A percentile compares a stretch with the other conserved stretches of the same genome.
Evolutionary conservation across 92 coral and sea anemone genomes (phyloP).

Genomic region (Metridium senile): DNA sequence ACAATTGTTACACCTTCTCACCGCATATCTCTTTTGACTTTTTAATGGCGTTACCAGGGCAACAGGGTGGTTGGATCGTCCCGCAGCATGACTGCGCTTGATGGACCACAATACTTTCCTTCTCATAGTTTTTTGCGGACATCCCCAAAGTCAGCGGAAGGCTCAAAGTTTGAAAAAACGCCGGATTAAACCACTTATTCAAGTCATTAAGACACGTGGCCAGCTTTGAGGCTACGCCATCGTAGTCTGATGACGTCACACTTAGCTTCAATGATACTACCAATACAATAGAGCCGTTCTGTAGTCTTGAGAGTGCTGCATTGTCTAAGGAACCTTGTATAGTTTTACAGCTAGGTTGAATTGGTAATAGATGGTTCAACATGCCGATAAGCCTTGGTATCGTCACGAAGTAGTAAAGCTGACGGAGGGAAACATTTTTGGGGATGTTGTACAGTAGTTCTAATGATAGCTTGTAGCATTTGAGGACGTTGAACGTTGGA

Average conservation of each 20-base stretch:
- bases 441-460: neutral
- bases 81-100: no score
- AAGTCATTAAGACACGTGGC: neutral
- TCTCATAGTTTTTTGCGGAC: neutral
- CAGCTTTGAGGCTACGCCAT: neutral
- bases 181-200: neutral
- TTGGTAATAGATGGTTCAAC: no score
- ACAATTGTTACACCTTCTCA: neutral
- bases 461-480: neutral
- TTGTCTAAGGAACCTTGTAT: no score
- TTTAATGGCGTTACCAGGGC: no score
- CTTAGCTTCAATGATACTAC: no score
- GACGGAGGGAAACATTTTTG: neutral
- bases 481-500: neutral
- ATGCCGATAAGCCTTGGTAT: neutral
- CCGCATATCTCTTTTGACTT: no score
- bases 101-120: no score
- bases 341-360: neutral
- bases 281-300: no score
- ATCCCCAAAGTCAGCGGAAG: neutral
- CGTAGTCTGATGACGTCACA: neutral
- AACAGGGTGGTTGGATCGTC: no score
- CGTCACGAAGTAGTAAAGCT: neutral
- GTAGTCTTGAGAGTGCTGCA: no score
- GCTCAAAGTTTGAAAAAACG: no score